Percentiles rank a stretch among this genome's conserved stretches.
These are phyloP conservation scores for Melanogrammus aeglefinus DNA, from an alignment of 2,797 vertebrate species.

Conservation along the genomic window DNA sequence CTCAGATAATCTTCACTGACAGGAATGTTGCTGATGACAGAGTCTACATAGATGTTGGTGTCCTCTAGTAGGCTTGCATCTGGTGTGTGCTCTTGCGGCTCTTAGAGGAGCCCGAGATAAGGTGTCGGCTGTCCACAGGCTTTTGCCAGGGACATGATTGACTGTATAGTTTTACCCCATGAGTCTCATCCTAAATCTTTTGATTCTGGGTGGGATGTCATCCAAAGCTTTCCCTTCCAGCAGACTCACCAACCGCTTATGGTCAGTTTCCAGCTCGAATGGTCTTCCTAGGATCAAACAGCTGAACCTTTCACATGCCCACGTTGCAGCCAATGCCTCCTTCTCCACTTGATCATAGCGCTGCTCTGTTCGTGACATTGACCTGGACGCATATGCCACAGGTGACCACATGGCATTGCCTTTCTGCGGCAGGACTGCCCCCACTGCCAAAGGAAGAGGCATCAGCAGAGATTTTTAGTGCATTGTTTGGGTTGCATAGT, in stretches of 20 bases:
- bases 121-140: conserved; percentile 17
- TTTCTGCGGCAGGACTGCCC: background rate
- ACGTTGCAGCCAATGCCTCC: too few relatives aligned
- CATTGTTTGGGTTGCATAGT: conserved; percentile 14
- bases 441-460: conserved; percentile 13
- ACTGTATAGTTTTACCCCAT: conserved; percentile 25
- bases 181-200: conserved; percentile 25
- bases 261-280: conserved; percentile 26
- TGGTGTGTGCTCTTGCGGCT: too few relatives aligned
- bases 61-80: conserved; percentile 7
- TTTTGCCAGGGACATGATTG: conserved; percentile 25
- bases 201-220: background rate
- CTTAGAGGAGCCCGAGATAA: background rate
- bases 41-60: conserved; percentile 20
- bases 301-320: background rate
- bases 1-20: too few relatives aligned
- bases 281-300: conserved; percentile 13
- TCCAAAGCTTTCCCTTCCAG: conserved; percentile 29
- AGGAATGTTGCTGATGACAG: too few relatives aligned
- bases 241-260: conserved; percentile 22
- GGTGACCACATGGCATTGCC: background rate
- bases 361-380: background rate
- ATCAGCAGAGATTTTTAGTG: conserved; percentile 12
- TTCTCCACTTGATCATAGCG: too few relatives aligned
- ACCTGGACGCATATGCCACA: background rate